Percentiles rank a stretch among this genome's conserved stretches.
These are phyloP conservation scores for Caenorhabditis angaria DNA, from an alignment of 2,888 invertebrate genomes.

Conservation along the genomic window DNA sequence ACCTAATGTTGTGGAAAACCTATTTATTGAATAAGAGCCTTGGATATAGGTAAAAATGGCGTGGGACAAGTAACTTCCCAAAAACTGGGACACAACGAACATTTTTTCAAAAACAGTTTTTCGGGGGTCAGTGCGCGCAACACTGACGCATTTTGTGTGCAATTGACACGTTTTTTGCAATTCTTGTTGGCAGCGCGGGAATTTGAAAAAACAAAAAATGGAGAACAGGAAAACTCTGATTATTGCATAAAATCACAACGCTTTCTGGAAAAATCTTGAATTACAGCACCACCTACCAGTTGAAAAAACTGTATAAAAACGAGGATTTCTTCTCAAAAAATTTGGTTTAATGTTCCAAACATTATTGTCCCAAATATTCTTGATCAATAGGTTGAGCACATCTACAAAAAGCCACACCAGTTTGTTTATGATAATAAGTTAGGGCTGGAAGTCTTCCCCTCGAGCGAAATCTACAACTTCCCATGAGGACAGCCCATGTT, in stretches of 20 bases:
- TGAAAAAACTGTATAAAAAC: no score
- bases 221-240: no score
- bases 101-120: background rate
- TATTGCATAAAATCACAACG: no score
- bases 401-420: slow-evolving; percentile 76
- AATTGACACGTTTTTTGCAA: background rate
- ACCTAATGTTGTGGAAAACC: no score
- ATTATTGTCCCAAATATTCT: slow-evolving; percentile 20
- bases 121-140: background rate
- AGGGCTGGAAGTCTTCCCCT: slow-evolving; percentile 88
- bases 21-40: no score
- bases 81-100: background rate
- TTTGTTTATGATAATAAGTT: slow-evolving; percentile 84
- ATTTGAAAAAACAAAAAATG: no score
- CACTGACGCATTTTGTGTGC: background rate
- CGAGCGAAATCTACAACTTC: slow-evolving; percentile 93
- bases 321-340: no score
- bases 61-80: background rate
- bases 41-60: no score
- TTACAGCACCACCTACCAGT: no score
- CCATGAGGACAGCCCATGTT: slow-evolving; percentile 80
- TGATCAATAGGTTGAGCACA: slow-evolving; percentile 87
- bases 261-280: no score
- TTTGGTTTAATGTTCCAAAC: slow-evolving; percentile 27
- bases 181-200: no score